Evolutionary conservation across 2,888 invertebrate genomes (phyloP), one percentile per base, ranked within the genome.

Genomic region (Hirtodrosophila cameraria): DNA sequence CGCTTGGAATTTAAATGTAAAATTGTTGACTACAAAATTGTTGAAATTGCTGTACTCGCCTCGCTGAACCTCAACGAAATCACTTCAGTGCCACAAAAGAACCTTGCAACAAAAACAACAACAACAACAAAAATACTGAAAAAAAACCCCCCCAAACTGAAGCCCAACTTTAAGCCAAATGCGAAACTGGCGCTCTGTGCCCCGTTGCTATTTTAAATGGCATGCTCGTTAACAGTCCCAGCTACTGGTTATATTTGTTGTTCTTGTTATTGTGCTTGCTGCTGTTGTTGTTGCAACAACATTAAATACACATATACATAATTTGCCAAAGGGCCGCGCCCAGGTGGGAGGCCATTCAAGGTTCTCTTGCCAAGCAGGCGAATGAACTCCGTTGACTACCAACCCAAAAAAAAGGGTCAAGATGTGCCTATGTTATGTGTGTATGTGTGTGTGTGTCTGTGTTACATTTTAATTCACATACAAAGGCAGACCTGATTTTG

Each of bases 1-100:
- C 75, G 55, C 42, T 57, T 28, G 58, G 62, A 81, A 84, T 80
- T 81, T 62, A 77, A 84, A 81, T 80, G 65, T 59, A 38, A 57
- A 74, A 75, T 52, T 63, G 27, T 54, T 30, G 50, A 50, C 35
- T 42, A n/a, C 15, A 11, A 59, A 61, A 59, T 58, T 64, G 52
- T 59, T 52, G 45, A 79, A 75, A 71, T 60, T 70, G 42, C 46
- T 42, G 23, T 50, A 12, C 28, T 63, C 53, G 68, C 52, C 58
- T 73, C 49, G 57, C 28, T 69, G 45, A 52, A 25, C 36, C 53
- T 54, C 30, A 52, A 45, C 33, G 25, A 38, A 58, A 55, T 53
- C 61, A 58, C 9, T 30, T 39, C 18, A 11, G 18, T 16, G 31
- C 6, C 18, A 30, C 7, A n/a, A 18, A 45, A 30, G 31, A 45